Percentiles rank a stretch among this genome's conserved stretches.
phyloP scores from a whole-genome alignment of 2,888 invertebrate genomes.

The Drepana falcataria region DNA sequence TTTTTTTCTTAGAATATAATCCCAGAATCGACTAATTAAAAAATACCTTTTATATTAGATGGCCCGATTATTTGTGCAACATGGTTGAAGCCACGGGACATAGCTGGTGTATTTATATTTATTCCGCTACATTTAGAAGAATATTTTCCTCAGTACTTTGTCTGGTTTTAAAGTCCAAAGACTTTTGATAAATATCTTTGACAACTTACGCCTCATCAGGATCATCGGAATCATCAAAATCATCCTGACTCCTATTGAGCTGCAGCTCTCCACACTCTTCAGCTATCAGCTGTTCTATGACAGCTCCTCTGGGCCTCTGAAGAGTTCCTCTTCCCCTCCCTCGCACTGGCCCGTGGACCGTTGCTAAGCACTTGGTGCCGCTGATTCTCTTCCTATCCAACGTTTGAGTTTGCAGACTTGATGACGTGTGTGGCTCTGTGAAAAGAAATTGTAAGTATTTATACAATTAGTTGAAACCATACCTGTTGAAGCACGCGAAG shows the following conservation, averaged over 20 bases:
- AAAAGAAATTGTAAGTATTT: background rate
- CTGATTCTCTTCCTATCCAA: constrained; percentile 57
- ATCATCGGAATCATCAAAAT: constrained; percentile 80
- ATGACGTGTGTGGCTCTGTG: constrained; percentile 68
- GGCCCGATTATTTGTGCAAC: too few relatives aligned
- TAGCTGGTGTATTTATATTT: too few relatives aligned
- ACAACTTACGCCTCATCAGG: constrained; percentile 69
- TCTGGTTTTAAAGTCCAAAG: too few relatives aligned
- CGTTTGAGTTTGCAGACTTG: constrained; percentile 71
- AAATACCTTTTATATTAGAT: too few relatives aligned
- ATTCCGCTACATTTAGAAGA: too few relatives aligned
- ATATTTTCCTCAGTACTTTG: too few relatives aligned
- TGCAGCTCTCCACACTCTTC: constrained; percentile 67
- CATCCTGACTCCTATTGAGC: constrained; percentile 71
- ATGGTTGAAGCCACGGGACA: too few relatives aligned
- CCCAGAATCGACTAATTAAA: too few relatives aligned
- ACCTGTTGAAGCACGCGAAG: constrained; percentile 6
- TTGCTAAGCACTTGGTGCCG: constrained; percentile 60
- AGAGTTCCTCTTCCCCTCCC: constrained; percentile 48
- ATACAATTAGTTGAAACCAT: background rate
- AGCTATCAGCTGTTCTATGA: constrained; percentile 68
- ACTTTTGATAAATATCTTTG: too few relatives aligned
- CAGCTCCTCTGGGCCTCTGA: constrained; percentile 58
- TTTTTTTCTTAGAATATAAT: too few relatives aligned
- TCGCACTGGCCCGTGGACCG: constrained; percentile 57